phyloP scores from a whole-genome alignment of 2,888 invertebrate species.

The Nebria salina region DNA sequence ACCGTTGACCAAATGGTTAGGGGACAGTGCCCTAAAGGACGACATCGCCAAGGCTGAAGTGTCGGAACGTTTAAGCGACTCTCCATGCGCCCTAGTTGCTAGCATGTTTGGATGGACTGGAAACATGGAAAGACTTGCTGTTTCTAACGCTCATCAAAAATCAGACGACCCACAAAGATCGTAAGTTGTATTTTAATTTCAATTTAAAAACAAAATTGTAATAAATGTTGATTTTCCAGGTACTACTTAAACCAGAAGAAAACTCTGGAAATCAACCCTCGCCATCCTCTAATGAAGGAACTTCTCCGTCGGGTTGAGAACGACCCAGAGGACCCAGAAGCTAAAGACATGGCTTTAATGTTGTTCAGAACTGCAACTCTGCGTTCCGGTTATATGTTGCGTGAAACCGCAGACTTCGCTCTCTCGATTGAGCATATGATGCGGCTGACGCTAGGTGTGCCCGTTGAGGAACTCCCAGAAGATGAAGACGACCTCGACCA shows the following conservation, averaged over 20 bases:
- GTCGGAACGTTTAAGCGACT: conserved; percentile 88
- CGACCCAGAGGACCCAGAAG: conserved; percentile 79
- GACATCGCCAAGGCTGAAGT: conserved; percentile 81
- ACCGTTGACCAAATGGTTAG: conserved; percentile 91
- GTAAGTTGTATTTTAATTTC: conserved; percentile 49
- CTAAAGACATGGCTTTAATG: conserved; percentile 86
- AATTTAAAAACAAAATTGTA: not conserved
- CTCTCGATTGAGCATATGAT: conserved; percentile 91
- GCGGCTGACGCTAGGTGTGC: conserved; percentile 79
- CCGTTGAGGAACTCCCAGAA: conserved; percentile 74
- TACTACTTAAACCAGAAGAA: conserved; percentile 95
- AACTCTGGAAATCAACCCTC: conserved; percentile 95
- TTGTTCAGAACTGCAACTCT: conserved; percentile 93
- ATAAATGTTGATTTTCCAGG: conserved; percentile 49
- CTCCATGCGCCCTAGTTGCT: conserved; percentile 96
- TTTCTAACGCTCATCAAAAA: conserved; percentile 97
- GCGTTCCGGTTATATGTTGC: conserved; percentile 92
- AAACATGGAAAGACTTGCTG: conserved; percentile 97
- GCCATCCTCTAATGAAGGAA: conserved; percentile 95
- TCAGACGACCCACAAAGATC: conserved; percentile 89
- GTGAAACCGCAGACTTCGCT: conserved; percentile 88
- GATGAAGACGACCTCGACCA: conserved; percentile 61
- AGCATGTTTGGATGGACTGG: conserved; percentile 99
- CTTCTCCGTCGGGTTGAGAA: conserved; percentile 83
- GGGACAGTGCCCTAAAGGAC: conserved; percentile 62